Percentiles rank a stretch among this genome's conserved stretches.
Conservation (phyloP, 2,797 vertebrate genomes). For the Poecile montanus region DNA sequence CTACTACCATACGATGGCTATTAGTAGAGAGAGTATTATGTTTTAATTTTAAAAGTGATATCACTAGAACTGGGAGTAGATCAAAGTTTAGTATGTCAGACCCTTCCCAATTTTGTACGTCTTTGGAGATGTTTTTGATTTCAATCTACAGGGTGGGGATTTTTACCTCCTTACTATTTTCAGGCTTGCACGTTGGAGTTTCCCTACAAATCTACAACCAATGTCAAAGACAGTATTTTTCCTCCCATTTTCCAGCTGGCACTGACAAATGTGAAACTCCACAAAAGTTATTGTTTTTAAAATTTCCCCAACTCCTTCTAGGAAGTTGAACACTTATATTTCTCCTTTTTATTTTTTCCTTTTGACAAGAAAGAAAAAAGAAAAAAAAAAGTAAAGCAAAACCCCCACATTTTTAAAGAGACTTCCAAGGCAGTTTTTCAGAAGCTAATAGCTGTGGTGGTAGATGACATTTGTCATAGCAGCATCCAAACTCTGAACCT, state of each 20-base stretch:
- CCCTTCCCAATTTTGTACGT: background rate
- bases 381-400: background rate
- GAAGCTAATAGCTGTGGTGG: background rate
- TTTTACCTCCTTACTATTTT: constrained; percentile 24
- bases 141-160: background rate
- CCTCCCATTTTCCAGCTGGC: background rate
- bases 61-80: background rate
- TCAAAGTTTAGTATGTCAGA: background rate
- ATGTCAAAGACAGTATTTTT: background rate
- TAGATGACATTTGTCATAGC: background rate
- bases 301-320: background rate
- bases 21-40: background rate
- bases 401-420: background rate
- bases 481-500: constrained; percentile 27
- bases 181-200: background rate
- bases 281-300: background rate
- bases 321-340: background rate
- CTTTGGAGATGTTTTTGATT: constrained; percentile 25
- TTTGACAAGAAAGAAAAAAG: background rate
- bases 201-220: background rate
- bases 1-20: constrained; percentile 38
- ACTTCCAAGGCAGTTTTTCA: background rate
- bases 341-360: background rate
- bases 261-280: background rate
- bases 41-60: background rate